These are phyloP conservation scores for Apostichopus leukothele DNA, from an alignment of 53 echinoderm and acorn worm species.

Conservation along the genomic window DNA sequence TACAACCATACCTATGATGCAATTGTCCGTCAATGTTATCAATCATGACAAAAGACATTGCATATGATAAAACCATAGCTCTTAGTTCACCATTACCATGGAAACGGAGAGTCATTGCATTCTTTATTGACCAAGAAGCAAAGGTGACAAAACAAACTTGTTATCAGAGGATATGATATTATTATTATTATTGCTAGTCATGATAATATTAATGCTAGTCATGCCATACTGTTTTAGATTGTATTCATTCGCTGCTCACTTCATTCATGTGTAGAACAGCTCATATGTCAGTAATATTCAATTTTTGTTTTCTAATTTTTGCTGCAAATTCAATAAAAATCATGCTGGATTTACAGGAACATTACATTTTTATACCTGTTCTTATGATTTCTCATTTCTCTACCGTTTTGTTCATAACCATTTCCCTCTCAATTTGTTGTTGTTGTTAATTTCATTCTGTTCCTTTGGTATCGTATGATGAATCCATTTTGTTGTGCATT, in stretches of 20 bases:
- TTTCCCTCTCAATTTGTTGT: not conserved
- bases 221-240: no score
- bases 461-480: not conserved
- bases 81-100: no score
- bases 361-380: slow-evolving; percentile 4
- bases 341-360: slow-evolving; percentile 1
- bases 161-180: no score
- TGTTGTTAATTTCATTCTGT: not conserved
- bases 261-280: not conserved
- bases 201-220: not conserved
- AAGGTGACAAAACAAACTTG: slow-evolving; percentile 2
- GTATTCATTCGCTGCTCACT: not conserved
- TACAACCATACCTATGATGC: no score
- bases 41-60: no score
- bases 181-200: not conserved
- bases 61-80: no score
- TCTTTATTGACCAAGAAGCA: no score
- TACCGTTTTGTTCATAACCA: slow-evolving; percentile 14
- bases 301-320: slow-evolving; percentile 1
- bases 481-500: not conserved
- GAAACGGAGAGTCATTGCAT: no score
- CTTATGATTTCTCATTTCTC: not conserved
- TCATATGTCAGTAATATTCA: slow-evolving; percentile 14
- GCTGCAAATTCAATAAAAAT: slow-evolving; percentile 33
- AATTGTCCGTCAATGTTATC: no score